Evolutionary conservation across 2,888 invertebrate genomes (phyloP), one percentile per base, ranked within the genome.

Genomic region (Amphiduros pacificus): DNA sequence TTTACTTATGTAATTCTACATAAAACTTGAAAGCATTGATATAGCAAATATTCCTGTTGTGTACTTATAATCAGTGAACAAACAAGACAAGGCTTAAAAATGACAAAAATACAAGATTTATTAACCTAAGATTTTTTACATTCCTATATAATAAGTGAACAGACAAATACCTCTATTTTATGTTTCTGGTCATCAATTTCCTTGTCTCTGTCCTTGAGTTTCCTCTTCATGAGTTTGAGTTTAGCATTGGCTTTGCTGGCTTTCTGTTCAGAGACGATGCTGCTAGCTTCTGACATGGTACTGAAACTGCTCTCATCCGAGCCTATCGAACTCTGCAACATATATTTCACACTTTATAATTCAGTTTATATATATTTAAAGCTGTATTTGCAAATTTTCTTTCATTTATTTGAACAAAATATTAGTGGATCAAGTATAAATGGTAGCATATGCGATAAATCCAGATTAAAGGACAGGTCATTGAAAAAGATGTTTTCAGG

Each of bases 191-290:
- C 64, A 11, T 28, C n/a, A 4, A 68, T 50, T 32, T 61, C 44
- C 31, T 50, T 27, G 17, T 68, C 66, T 26, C 40, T 51, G 44
- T 64, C 81, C 36, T 81, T 79, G 26, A 82, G 68, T 60, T 80
- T 78, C 55, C 75, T 78, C 66, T 77, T 80, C 55, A 80, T 55
- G 41, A 83, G 60, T 17, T 76, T 60, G n/a, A 74, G 63, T 65
- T 80, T 80, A 17, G 76, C 82, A 32, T 78, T 68, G 28, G 63
- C n/a, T 44, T 22, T 44, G 44, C 44, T 44, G 6, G 44, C 44
- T 44, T 44, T n/a, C 5, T 68, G 2, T 70, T 64, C 41, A n/a
- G n/a, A n/a, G 40, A 28, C 28, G 20, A 57, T 40, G 2, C 27
- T 41, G 20, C 56, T 56, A 22, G 51, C 59, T 55, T 68, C 64